Conservation (phyloP, 2,113 vertebrate genomes). For the Otus sunia region DNA sequence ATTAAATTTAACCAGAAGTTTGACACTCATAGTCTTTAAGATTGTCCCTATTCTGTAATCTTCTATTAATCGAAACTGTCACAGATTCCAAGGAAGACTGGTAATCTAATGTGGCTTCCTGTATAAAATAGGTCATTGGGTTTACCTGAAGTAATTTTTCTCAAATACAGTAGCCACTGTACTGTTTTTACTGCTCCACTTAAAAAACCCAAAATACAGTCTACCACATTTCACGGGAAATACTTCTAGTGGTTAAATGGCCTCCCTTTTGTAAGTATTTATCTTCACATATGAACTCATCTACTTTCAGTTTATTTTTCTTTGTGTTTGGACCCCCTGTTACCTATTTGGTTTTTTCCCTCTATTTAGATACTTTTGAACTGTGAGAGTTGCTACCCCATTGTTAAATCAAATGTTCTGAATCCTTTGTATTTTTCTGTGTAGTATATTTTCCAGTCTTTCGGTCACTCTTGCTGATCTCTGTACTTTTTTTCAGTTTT, state of each 20-base stretch:
- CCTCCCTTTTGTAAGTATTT: background rate
- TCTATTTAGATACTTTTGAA: background rate
- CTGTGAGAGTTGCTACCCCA: background rate
- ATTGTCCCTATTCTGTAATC: background rate
- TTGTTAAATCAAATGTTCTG: background rate
- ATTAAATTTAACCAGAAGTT: background rate
- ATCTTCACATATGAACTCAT: background rate
- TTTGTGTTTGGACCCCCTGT: background rate
- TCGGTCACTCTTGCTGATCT: background rate
- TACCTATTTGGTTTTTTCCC: background rate
- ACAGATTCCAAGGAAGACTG: background rate
- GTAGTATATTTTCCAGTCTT: background rate
- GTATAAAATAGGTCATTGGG: background rate
- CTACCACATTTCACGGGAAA: background rate
- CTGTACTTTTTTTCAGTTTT: background rate
- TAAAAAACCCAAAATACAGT: no score
- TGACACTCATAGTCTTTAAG: background rate
- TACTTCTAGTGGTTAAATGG: background rate
- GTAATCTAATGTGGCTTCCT: background rate
- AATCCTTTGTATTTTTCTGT: background rate
- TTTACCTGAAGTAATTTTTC: constrained; percentile 8
- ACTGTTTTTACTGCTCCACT: background rate
- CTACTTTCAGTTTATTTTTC: background rate
- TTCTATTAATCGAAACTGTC: background rate
- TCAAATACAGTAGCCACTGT: background rate